A percentile compares a stretch with the other conserved stretches of the same genome.
These are phyloP conservation scores for Acridotheres tristis DNA, from an alignment of 2,797 vertebrate genomes.

Conservation along the genomic window DNA sequence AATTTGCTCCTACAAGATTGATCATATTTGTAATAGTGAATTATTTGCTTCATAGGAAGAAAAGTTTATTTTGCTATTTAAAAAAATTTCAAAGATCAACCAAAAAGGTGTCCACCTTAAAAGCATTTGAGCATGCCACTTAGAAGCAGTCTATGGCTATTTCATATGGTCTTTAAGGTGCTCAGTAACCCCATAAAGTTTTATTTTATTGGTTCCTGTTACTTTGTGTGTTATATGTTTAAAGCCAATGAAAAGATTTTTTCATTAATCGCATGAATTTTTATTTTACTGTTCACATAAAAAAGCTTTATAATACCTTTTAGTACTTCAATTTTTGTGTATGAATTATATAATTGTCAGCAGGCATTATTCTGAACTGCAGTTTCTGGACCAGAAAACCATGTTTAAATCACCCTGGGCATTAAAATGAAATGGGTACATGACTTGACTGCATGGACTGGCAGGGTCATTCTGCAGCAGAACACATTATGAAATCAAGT, in stretches of 20 bases:
- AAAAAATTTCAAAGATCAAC: background rate
- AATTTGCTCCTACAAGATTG: background rate
- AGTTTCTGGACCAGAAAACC: background rate
- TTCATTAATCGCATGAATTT: background rate
- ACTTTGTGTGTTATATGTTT: background rate
- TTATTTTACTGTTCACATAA: conserved; percentile 35
- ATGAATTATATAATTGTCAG: background rate
- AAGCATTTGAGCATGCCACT: background rate
- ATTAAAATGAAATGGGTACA: background rate
- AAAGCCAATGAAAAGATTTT: conserved; percentile 16
- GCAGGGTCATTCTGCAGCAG: background rate
- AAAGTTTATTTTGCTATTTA: background rate
- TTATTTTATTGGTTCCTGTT: conserved; percentile 17
- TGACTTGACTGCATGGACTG: background rate
- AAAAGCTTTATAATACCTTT: conserved; percentile 15
- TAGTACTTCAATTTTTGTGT: background rate
- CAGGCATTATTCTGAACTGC: background rate
- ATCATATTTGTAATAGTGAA: background rate
- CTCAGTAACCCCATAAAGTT: conserved; percentile 18
- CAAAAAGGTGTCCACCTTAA: background rate
- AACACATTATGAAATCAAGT: background rate
- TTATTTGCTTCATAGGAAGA: background rate
- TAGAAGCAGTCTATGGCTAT: background rate
- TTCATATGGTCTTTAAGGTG: conserved; percentile 1
- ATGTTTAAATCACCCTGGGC: background rate